Evolutionary conservation across 2,113 vertebrate species (phyloP).

Genomic region (Entelurus aequoreus): DNA sequence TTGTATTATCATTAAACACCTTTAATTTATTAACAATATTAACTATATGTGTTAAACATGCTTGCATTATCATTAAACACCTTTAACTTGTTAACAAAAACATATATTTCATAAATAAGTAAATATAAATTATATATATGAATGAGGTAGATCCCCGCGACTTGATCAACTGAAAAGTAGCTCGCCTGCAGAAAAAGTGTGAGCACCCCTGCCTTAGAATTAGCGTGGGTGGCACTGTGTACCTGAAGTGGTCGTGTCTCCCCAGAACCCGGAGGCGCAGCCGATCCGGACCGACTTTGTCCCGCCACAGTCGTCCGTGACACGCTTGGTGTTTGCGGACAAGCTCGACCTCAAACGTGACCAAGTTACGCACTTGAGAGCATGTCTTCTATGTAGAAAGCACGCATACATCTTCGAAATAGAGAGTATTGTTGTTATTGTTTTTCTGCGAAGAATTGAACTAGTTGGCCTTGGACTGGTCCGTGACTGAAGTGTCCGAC

Average conservation of each 20-base stretch:
- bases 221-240: background rate
- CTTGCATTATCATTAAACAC: too few species aligned
- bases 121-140: too few species aligned
- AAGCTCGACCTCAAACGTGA: background rate
- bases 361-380: background rate
- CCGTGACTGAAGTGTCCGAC: constrained; percentile 34
- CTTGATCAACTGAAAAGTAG: too few species aligned
- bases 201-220: too few species aligned
- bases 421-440: background rate
- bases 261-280: constrained; percentile 80
- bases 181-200: too few species aligned
- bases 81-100: too few species aligned
- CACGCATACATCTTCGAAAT: background rate
- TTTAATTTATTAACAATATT: too few species aligned
- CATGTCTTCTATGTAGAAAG: too few species aligned
- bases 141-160: too few species aligned
- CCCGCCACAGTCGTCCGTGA: background rate
- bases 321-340: background rate
- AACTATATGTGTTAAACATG: too few species aligned
- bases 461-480: constrained; percentile 30
- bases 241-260: constrained; percentile 77
- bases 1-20: too few species aligned
- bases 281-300: constrained; percentile 64
- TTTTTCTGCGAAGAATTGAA: background rate
- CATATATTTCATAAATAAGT: too few species aligned